Evolutionary conservation across 2,888 invertebrate genomes (phyloP), one percentile per base, ranked within the genome.

Genomic region (Ochropacha duplaris): DNA sequence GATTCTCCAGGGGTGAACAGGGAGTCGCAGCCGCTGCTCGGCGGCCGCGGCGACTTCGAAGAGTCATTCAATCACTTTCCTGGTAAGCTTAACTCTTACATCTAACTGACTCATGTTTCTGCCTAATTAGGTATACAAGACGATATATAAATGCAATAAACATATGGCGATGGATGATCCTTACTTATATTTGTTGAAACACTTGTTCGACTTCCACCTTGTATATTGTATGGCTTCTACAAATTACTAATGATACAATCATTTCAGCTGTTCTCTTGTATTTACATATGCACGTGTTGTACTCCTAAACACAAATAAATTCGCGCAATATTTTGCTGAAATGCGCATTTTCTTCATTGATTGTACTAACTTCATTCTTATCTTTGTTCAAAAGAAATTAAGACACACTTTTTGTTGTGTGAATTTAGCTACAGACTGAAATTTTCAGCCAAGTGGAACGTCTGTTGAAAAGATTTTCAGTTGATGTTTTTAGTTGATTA

Each of bases 21-120:
- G 82, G 99, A 99, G 94, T 97, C 97, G 92, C 98, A 98, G 93
- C 98, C 98, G 85, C 95, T 99, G 70, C 94, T 99, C 56, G 97
- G 97, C 90, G 96, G 96, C 92, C 95, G 95, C 85, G 95, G 95
- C 85, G 96, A 96, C 79, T 90, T 92, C 78, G 93, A 96, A 71
- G 96, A 96, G 72, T 95, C 96, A 64, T 96, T 95, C 81, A 98
- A 98, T 87, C 95, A 96, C 82, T 98, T 98, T 88, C 96, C 97
- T 93, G 98, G 98, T 97, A 71, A 78, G 72, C 62, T 57, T 61
- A 60, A 65, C 36, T 31, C 9, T 52, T 61, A 61, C 66, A 58
- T 66, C 69, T 64, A 62, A 71, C 70, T 76, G 74, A 76, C 64
- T 74, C 76, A 76, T 75, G 57, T 63, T 64, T 64, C 57, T 58